These are phyloP conservation scores for Elachura formosa DNA, from an alignment of 2,113 vertebrate genomes.

Conservation along the genomic window DNA sequence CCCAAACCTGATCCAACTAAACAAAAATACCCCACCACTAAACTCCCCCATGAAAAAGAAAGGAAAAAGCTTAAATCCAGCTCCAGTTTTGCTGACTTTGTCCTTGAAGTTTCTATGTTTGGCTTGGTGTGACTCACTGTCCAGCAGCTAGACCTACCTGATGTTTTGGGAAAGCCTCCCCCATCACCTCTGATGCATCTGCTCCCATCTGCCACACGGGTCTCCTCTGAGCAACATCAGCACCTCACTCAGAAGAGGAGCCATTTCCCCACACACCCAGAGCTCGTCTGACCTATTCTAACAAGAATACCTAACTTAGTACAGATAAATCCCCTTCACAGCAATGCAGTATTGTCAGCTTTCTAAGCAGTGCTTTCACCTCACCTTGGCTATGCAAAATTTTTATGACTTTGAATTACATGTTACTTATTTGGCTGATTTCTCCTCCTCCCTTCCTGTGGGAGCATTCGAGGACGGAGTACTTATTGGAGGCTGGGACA, in stretches of 20 bases:
- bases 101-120: background rate
- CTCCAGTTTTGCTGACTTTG: background rate
- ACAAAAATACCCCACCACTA: background rate
- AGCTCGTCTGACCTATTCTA: background rate
- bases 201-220: fast-evolving
- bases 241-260: background rate
- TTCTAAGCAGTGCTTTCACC: background rate
- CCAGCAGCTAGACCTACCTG: background rate
- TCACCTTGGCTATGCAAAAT: background rate
- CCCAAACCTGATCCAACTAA: fast-evolving
- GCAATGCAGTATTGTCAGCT: background rate
- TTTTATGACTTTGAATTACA: background rate
- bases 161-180: background rate
- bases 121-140: background rate
- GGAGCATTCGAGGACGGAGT: constrained; percentile 14
- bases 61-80: background rate
- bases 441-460: background rate
- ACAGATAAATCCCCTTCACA: background rate
- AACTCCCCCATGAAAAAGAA: fast-evolving
- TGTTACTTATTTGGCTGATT: background rate
- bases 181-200: background rate
- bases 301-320: background rate
- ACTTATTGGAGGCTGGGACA: background rate
- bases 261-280: background rate
- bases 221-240: background rate